Conservation (phyloP, 2,888 invertebrate genomes). For the Hemaris fuciformis region DNA sequence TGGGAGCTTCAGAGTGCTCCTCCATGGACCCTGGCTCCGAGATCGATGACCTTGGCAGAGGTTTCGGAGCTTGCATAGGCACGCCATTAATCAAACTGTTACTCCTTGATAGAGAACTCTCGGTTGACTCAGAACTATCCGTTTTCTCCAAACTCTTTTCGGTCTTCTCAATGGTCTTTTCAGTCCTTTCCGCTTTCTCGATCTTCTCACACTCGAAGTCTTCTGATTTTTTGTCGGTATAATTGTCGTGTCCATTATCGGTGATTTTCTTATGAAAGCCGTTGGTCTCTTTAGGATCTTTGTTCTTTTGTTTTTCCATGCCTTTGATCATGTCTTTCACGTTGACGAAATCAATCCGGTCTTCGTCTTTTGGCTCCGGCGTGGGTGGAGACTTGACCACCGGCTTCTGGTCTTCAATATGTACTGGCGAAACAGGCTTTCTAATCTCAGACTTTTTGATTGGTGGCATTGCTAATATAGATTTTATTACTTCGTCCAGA, state of each 20-base stretch:
- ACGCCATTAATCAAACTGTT: slow-evolving; percentile 68
- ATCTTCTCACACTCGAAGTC: slow-evolving; percentile 39
- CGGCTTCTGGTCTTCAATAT: slow-evolving; percentile 53
- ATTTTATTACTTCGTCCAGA: slow-evolving; percentile 72
- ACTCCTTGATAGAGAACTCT: slow-evolving; percentile 60
- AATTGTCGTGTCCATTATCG: slow-evolving; percentile 58
- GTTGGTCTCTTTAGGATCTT: slow-evolving; percentile 58
- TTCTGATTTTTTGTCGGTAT: slow-evolving; percentile 35
- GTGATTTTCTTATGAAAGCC: slow-evolving; percentile 64
- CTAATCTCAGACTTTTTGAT: slow-evolving; percentile 61
- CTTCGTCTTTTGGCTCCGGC: slow-evolving; percentile 66
- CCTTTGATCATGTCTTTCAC: slow-evolving; percentile 84
- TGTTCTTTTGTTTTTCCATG: slow-evolving; percentile 78
- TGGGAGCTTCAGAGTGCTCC: slow-evolving; percentile 68
- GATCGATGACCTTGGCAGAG: slow-evolving; percentile 89
- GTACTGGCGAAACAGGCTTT: slow-evolving; percentile 44
- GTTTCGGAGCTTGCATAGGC: slow-evolving; percentile 85
- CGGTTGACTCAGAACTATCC: slow-evolving; percentile 61
- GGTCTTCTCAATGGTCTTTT: slow-evolving; percentile 32
- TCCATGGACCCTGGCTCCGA: slow-evolving; percentile 83
- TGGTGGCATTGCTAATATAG: slow-evolving; percentile 69
- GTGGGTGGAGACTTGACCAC: slow-evolving; percentile 40
- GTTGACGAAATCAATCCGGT: slow-evolving; percentile 78
- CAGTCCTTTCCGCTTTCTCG: slow-evolving; percentile 37
- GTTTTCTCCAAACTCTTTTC: slow-evolving; percentile 50